A percentile compares a stretch with the other conserved stretches of the same genome.
Conservation (phyloP, 2,888 invertebrate species). For the Germaria angustata region DNA sequence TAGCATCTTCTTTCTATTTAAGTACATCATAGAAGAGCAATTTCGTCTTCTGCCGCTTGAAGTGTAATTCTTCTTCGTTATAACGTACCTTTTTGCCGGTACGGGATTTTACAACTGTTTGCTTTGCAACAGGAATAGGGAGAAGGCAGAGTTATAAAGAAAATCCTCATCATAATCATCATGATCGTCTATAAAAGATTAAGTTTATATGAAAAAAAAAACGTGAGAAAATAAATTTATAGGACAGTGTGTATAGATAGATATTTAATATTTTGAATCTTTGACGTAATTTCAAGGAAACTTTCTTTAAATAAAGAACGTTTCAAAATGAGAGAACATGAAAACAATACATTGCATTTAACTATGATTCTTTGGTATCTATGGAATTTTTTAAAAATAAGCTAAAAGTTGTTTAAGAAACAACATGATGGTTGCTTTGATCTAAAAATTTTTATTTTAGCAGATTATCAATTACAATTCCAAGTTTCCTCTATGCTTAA, state of each 20-base stretch:
- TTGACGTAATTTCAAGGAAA: constrained; percentile 45
- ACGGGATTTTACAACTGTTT: neutral
- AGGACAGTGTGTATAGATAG: constrained; percentile 9
- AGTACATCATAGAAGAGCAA: neutral
- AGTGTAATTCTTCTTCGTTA: constrained; percentile 33
- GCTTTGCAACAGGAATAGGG: no score
- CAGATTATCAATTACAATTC: no score
- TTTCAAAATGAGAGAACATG: neutral
- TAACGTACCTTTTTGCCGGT: constrained; percentile 4
- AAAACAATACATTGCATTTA: neutral
- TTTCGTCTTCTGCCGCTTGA: constrained; percentile 17
- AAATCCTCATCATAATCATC: constrained; percentile 4
- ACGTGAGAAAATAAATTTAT: neutral
- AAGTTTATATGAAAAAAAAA: constrained; percentile 54
- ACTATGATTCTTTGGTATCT: no score
- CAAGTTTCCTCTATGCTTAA: no score
- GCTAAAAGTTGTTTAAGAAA: no score
- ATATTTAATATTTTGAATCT: constrained; percentile 34
- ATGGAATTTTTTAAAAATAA: no score
- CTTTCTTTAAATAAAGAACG: constrained; percentile 8
- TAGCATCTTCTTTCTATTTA: constrained; percentile 44
- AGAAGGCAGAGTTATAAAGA: no score
- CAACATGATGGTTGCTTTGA: no score
- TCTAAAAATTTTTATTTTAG: no score
- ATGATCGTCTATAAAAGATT: constrained; percentile 31